Evolutionary conservation across 1,140 invertebrate species (phyloP), one percentile per base, ranked within the genome.

Genomic region (Bicyclus anynana): DNA sequence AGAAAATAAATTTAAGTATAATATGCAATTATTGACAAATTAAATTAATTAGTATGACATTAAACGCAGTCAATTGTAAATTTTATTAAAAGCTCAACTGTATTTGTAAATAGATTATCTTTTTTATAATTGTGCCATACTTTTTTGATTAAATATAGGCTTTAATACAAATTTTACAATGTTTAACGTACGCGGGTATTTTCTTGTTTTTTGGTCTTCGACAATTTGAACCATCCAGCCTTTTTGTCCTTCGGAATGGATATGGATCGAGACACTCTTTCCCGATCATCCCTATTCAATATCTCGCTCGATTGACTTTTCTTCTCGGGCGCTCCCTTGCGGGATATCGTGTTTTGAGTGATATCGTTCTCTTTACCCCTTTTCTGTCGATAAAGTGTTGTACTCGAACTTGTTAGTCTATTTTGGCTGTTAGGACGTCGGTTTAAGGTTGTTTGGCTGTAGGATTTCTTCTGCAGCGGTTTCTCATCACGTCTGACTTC

Each of bases 201-300:
- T 14, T 79, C 74, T 62, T 89, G 90, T 67, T 92, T 92, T 79
- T 89, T 92, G 74, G 90, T 91, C 42, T 88, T 91, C 0, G 80
- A 81, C 62, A 92, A 81, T 75, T 92, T 94, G 69, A 94, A 94
- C 93, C 93, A 94, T 54, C 93, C 93, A 23, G 93, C 92, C 52
- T 91, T 92, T 67, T 93, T 93, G 68, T 93, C 92, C 62, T 92
- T 91, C 55, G 93, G 92, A 88, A 94, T 93, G 0, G 93, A 93
- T 26, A 92, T 90, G 0, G 93, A 94, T 60, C 93, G 87, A 0
- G 90, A 89, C 2, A 92, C 64, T 49, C 78, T 65, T 13, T 89
- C 86, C 10, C 78, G 59, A 4, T 89, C 86, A 3, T 91, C 89
- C 14, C 88, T 78, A 56, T 74, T 84, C 38, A 93, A 77, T 35